Base-by-base conservation (phyloP, 2,113 vertebrate genomes). In the Notothenia coriiceps region DNA sequence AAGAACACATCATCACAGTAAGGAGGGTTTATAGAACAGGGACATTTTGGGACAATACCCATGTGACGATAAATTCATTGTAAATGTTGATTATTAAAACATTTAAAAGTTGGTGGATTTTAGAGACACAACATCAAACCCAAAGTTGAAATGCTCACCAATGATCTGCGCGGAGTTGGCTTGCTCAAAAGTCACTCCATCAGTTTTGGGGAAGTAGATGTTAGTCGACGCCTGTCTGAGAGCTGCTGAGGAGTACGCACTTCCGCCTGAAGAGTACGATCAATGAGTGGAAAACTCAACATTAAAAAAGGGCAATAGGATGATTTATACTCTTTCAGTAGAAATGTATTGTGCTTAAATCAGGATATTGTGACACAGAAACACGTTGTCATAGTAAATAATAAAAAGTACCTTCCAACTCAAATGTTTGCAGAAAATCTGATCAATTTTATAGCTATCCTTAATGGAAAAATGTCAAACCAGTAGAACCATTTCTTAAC, bases 161-260 rank as follows among this genome's bases (percentile, higher is more conserved):
- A 98, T 69, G 89, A 99, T 99, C 91, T 98, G 97, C 0, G 93
- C 90, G 83, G 94, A 85, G 85, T 98, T 99, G 69, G 97, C 98
- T 90, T 99, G 97, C 75, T 98, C 98, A 93, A 99, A 99, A 49
- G 96, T 97, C 44, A 99, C 96, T 68, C 95, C 96, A 11, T 99
- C 98, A 25, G 95, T 97, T 92, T 98, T 99, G 0, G 98, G 98
- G 84, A 99, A 99, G 92, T 97, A 99, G 89, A 97, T 95, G 89
- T 99, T 99, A 92, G 95, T 93, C 60, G 89, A 5, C 33, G 91
- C 73, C 79, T 96, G 95, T 33, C 88, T 94, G 14, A 74, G 70
- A 20, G 85, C 85, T 56, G 88, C 70, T 14, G 95, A 94, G 17
- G 94, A 94, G 91, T 97, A 98, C 22, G 97, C 96, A 3, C 92